Conservation (phyloP, 2,888 invertebrate genomes). For the Diaphora mendica region DNA sequence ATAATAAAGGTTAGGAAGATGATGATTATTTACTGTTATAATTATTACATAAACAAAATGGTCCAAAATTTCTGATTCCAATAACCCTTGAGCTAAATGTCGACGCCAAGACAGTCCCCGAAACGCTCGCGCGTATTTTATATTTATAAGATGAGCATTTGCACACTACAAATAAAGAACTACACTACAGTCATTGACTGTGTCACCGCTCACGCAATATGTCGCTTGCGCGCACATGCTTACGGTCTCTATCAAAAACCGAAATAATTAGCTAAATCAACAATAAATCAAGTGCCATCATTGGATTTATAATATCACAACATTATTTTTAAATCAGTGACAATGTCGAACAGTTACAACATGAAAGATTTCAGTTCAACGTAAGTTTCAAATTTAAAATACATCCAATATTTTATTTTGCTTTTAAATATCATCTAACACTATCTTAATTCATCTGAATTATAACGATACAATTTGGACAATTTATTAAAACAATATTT, state of each 20-base stretch:
- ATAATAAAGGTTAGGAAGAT: no score
- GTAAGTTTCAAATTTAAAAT: constrained; percentile 66
- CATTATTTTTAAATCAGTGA: constrained; percentile 49
- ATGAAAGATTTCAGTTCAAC: constrained; percentile 84
- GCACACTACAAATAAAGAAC: constrained; percentile 51
- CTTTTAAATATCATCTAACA: neutral
- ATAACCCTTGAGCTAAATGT: constrained; percentile 52
- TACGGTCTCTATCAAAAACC: constrained; percentile 55
- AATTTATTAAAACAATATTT: neutral
- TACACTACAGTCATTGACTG: constrained; percentile 60
- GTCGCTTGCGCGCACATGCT: constrained; percentile 60
- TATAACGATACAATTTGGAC: neutral
- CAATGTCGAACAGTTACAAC: constrained; percentile 77
- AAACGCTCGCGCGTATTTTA: constrained; percentile 54
- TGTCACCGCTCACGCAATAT: constrained; percentile 59
- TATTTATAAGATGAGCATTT: constrained; percentile 54
- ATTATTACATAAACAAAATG: no score
- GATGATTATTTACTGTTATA: no score
- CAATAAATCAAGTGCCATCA: constrained; percentile 36
- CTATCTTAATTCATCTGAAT: neutral
- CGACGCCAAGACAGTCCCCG: constrained; percentile 52
- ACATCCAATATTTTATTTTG: constrained; percentile 11
- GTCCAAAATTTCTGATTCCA: constrained; percentile 34
- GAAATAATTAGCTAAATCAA: constrained; percentile 46
- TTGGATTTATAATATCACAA: constrained; percentile 31